Conservation (phyloP, 2,888 invertebrate genomes). For the Pocota personata region DNA sequence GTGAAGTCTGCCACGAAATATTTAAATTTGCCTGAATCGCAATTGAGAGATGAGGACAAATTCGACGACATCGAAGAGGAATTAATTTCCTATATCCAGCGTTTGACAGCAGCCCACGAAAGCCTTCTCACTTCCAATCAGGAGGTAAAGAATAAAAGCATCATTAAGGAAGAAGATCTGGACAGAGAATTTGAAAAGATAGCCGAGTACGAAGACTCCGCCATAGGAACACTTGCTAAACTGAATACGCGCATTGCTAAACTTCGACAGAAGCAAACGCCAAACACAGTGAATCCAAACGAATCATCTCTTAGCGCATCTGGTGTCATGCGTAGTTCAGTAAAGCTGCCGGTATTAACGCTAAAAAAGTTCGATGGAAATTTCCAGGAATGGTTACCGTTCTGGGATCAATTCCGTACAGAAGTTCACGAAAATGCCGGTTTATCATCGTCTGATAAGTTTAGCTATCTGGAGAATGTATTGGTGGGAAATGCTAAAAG, state of each 20-base stretch:
- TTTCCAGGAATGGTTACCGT: conserved; percentile 19
- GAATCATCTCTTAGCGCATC: background rate
- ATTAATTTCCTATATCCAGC: background rate
- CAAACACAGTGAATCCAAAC: background rate
- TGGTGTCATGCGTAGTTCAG: no score
- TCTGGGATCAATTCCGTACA: conserved; percentile 30
- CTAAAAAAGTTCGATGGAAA: background rate
- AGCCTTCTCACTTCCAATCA: background rate
- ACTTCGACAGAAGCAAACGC: background rate
- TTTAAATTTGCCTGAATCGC: background rate
- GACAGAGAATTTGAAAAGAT: no score
- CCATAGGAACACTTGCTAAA: background rate
- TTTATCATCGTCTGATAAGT: conserved; percentile 23
- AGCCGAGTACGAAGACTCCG: background rate
- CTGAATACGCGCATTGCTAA: background rate
- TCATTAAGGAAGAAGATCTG: no score
- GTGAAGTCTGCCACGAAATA: background rate
- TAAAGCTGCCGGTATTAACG: no score
- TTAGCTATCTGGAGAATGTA: conserved; percentile 20
- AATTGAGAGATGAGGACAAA: background rate
- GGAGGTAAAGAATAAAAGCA: background rate
- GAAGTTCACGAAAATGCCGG: no score
- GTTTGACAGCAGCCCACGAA: conserved; percentile 7
- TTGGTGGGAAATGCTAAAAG: conserved; percentile 19
- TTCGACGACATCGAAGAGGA: background rate